Conservation (phyloP, 2,113 vertebrate species). For the Notothenia rossii region DNA sequence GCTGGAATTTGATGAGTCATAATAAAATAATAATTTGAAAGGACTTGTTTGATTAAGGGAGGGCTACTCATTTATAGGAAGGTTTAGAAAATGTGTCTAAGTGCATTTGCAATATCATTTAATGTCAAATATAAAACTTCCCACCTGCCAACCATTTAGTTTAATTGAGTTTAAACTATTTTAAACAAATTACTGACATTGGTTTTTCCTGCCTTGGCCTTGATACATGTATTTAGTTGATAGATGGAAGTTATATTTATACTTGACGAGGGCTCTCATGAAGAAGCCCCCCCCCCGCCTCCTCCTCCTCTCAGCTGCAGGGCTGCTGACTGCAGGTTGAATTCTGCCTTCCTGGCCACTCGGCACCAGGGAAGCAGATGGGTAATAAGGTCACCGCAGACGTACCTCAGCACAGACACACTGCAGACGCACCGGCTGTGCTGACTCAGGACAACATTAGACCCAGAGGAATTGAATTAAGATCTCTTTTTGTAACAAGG, state of each 20-base stretch:
- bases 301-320: conserved; percentile 67
- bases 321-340: conserved; percentile 79
- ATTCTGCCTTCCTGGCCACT: conserved; percentile 60
- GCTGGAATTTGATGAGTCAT: background rate
- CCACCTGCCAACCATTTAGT: background rate
- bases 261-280: conserved; percentile 42
- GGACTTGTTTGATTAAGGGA: background rate
- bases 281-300: conserved; percentile 23
- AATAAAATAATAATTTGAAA: background rate
- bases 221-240: conserved; percentile 62
- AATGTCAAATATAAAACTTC: background rate
- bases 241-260: conserved; percentile 75
- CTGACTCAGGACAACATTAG: conserved; percentile 74
- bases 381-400: conserved; percentile 80
- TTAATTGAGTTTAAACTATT: conserved; percentile 25
- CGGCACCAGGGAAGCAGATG: conserved; percentile 76
- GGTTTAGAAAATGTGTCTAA: background rate
- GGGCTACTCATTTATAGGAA: background rate
- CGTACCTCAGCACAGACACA: conserved; percentile 65
- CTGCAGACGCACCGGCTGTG: conserved; percentile 73
- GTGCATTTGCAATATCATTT: background rate
- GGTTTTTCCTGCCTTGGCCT: background rate
- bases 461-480: conserved; percentile 55
- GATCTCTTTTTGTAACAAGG: conserved; percentile 34
- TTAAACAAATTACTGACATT: conserved; percentile 37